Base-by-base conservation (phyloP, 2,113 vertebrate genomes). In the Paralichthys olivaceus region DNA sequence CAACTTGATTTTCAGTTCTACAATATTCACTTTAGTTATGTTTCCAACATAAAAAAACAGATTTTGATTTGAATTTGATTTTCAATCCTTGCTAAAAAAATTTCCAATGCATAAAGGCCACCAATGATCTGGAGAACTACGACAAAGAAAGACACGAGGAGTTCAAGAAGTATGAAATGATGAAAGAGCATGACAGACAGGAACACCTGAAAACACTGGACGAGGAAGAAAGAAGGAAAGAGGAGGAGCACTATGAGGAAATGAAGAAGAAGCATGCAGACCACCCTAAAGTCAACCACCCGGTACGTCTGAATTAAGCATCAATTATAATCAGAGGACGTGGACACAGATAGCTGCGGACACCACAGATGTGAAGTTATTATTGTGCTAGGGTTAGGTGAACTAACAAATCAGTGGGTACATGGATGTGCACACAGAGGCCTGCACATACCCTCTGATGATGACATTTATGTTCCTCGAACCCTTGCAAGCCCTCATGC, bases 231-330 rank as follows among this genome's bases (percentile, higher is more conserved):
- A 95, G 96, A 69, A 94, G 90, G 73, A 94, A 93, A 81, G 97
- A 99, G 87, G 96, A 99, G 91, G 93, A 95, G 51, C 96, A 96
- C 84, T 99, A 96, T 77, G 95, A 97, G 75, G 96, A 98, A 89
- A 94, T 98, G 96, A 99, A 93, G 94, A 98, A 96, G 93, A 99
- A 97, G 71, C 98, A 99, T 45, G 95, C 95, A 26, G 94, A 97
- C 87, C 97, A 99, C 68, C 98, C 97, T 51, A 98, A 99, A 95
- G 93, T 99, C 87, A 98, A 99, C 85, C 97, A 99, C 83, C 98
- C 98, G 8, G 98, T 99, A 93, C 94, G 95, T 80, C 4, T 23
- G 58, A 69, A 4, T 1, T 0, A 26, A 5, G 0, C 15, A 17
- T 32, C 19, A 15, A 7, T 49, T 17, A 49, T 7, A 2, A 4